Evolutionary conservation across 2,113 vertebrate genomes (phyloP).

Genomic region (Siniperca chuatsi): DNA sequence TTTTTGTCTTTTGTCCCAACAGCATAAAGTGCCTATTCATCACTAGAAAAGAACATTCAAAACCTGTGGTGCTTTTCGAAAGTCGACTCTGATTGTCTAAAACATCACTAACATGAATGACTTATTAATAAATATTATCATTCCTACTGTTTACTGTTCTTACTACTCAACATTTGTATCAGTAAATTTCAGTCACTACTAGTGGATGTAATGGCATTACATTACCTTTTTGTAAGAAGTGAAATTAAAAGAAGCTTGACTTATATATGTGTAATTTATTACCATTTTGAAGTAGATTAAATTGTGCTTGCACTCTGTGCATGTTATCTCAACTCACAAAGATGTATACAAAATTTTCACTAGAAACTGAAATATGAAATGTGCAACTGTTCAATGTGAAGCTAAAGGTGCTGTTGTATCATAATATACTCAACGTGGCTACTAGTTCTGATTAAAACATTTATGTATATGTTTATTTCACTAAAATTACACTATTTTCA

Average conservation of each 20-base stretch:
- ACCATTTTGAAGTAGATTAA: neutral
- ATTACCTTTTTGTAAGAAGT: neutral
- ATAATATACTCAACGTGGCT: neutral
- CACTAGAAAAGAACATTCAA: neutral
- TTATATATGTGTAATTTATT: neutral
- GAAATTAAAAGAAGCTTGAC: neutral
- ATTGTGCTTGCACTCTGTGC: neutral
- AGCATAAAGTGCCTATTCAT: conserved; percentile 45
- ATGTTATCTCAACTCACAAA: neutral
- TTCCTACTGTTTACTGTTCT: neutral
- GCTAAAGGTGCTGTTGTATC: neutral
- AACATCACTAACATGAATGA: neutral
- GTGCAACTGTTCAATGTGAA: neutral
- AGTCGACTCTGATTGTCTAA: conserved; percentile 20
- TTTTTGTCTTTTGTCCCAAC: conserved; percentile 13
- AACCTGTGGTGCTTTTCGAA: neutral
- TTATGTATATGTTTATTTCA: neutral
- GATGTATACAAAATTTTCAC: neutral
- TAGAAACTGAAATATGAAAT: neutral
- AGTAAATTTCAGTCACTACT: neutral
- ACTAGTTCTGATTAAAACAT: neutral
- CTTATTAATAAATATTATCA: neutral
- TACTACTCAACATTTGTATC: neutral
- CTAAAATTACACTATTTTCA: neutral
- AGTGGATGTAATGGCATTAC: neutral